These are phyloP conservation scores for Acestrorhynchus altus DNA, from an alignment of 2,797 vertebrate species.

Conservation along the genomic window DNA sequence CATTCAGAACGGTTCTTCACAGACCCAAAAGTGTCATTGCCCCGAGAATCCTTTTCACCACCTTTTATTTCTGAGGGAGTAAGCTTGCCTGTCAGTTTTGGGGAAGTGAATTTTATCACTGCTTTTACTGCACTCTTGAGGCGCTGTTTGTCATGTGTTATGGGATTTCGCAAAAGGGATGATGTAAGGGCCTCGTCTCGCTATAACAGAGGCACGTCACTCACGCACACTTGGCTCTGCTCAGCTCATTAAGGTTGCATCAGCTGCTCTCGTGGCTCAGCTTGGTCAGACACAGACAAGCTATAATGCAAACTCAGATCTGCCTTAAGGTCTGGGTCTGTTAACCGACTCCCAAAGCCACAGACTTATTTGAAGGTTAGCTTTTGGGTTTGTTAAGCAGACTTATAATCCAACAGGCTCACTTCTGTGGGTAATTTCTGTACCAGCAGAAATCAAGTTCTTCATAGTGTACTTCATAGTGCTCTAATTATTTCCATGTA, in stretches of 20 bases:
- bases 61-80: background rate
- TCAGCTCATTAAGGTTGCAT: conserved; percentile 64
- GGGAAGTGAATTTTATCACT: conserved; percentile 46
- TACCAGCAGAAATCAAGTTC: background rate
- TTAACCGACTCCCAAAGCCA: conserved; percentile 2
- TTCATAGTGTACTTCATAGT: background rate
- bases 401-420: background rate
- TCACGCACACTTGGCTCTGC: conserved; percentile 68
- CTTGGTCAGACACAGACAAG: conserved; percentile 57
- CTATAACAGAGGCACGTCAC: conserved; percentile 61
- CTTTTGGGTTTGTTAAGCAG: conserved; percentile 1
- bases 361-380: background rate
- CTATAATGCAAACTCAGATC: conserved; percentile 68
- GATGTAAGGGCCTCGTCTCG: conserved; percentile 68
- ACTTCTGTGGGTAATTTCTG: background rate
- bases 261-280: conserved; percentile 57
- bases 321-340: conserved; percentile 18
- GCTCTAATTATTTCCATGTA: too few relatives aligned
- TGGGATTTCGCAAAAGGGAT: conserved; percentile 67
- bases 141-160: conserved; percentile 66
- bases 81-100: conserved; percentile 36
- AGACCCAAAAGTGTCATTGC: background rate
- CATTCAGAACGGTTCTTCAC: background rate
- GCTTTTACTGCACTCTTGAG: conserved; percentile 65
- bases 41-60: background rate